phyloP scores from a whole-genome alignment of 2,888 invertebrate species.

The Papilio elwesi region DNA sequence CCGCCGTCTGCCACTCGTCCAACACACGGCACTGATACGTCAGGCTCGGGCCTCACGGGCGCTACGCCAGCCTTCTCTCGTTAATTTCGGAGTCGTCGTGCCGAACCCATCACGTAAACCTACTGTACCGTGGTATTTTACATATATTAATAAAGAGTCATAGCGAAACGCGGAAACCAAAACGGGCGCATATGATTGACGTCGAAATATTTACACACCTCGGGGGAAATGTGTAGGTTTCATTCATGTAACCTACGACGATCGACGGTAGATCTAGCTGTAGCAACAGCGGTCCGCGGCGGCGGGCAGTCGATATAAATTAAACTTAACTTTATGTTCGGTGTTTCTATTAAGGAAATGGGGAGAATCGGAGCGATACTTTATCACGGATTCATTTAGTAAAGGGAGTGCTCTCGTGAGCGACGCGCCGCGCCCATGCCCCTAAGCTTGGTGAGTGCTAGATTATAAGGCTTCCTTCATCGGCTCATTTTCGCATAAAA shows the following conservation, averaged over 20 bases:
- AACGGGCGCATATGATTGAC: conserved; percentile 43
- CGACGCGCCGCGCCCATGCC: conserved; percentile 82
- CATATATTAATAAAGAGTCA: conserved; percentile 38
- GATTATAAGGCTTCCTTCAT: conserved; percentile 77
- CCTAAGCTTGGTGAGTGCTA: conserved; percentile 81
- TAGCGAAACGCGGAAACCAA: conserved; percentile 33
- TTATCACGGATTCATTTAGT: conserved; percentile 77
- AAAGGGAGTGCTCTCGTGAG: conserved; percentile 72
- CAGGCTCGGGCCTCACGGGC: conserved; percentile 63
- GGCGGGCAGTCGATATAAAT: conserved; percentile 62
- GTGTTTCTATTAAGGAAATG: conserved; percentile 69
- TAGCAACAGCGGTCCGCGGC: conserved; percentile 71
- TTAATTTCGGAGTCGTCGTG: conserved; percentile 54
- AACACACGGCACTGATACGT: conserved; percentile 72
- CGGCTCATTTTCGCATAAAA: conserved; percentile 72
- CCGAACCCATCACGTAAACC: conserved; percentile 64
- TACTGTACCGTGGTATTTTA: conserved; percentile 47
- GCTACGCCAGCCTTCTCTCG: conserved; percentile 69
- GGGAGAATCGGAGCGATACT: conserved; percentile 65
- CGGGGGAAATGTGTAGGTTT: conserved; percentile 72
- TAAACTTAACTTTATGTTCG: conserved; percentile 62
- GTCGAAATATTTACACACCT: conserved; percentile 59
- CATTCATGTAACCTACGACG: conserved; percentile 77
- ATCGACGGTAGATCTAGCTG: conserved; percentile 72
- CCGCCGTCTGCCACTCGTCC: conserved; percentile 73